Conservation (phyloP, 2,797 vertebrate genomes). For the Hyperoplus lanceolatus region DNA sequence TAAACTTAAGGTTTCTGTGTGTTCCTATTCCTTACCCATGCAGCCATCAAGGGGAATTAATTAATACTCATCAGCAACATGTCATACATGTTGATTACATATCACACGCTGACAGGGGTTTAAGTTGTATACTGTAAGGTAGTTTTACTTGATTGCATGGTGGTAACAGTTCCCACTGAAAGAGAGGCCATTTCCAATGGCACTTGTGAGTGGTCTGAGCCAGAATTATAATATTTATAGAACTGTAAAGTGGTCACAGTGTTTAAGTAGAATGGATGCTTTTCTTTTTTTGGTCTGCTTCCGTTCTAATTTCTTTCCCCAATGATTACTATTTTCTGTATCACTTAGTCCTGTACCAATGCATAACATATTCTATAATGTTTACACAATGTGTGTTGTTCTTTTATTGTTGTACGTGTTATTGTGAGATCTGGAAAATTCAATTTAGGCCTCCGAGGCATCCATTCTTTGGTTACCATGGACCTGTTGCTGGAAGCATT, state of each 20-base stretch:
- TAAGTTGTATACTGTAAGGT: constrained; percentile 44
- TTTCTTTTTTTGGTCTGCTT: constrained; percentile 48
- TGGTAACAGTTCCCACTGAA: constrained; percentile 36
- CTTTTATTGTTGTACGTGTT: background rate
- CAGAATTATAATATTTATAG: constrained; percentile 74
- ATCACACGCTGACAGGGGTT: constrained; percentile 31
- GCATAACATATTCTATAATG: background rate
- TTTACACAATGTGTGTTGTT: constrained; percentile 15
- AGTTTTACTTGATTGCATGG: constrained; percentile 51
- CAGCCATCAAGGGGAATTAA: constrained; percentile 10
- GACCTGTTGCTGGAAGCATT: constrained; percentile 53
- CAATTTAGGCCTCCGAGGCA: constrained; percentile 16
- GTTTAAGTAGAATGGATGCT: constrained; percentile 68
- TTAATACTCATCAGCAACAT: constrained; percentile 28
- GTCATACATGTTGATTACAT: constrained; percentile 39
- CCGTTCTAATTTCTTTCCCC: constrained; percentile 46
- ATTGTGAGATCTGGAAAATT: constrained; percentile 14
- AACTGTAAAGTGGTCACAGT: constrained; percentile 68
- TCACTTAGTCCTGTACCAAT: constrained; percentile 17
- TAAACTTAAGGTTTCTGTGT: constrained; percentile 16
- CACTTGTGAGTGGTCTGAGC: constrained; percentile 49
- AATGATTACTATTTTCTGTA: constrained; percentile 26
- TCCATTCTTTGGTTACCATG: constrained; percentile 17
- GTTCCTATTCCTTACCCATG: constrained; percentile 8
- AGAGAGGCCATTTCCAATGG: constrained; percentile 39